These are phyloP conservation scores for Ylistrum balloti DNA, from an alignment of 1,140 invertebrate genomes.

Conservation along the genomic window DNA sequence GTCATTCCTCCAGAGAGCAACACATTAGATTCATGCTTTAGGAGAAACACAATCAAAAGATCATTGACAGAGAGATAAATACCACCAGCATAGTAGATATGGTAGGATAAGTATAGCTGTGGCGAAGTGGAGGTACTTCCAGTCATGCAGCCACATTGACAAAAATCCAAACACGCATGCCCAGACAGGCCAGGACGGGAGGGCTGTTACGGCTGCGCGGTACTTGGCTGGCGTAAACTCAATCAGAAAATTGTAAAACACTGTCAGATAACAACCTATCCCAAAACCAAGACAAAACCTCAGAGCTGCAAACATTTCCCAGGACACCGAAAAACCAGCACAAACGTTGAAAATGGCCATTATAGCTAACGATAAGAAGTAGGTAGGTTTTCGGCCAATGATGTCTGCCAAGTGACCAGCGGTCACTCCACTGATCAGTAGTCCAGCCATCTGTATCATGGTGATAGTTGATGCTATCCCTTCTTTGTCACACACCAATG, in stretches of 20 bases:
- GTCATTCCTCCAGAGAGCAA: too few species aligned
- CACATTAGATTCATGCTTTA: too few species aligned
- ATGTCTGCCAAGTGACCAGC: constrained; percentile 71
- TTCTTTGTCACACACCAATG: constrained; percentile 70
- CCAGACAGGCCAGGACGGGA: constrained; percentile 54
- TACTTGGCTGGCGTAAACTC: constrained; percentile 57
- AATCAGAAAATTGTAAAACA: constrained; percentile 54
- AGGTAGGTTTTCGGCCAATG: constrained; percentile 69
- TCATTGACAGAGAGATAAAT: too few species aligned
- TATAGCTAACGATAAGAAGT: constrained; percentile 59
- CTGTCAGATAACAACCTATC: constrained; percentile 58
- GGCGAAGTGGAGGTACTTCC: constrained; percentile 62
- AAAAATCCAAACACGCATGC: constrained; percentile 57
- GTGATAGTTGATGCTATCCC: constrained; percentile 69
- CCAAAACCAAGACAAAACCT: constrained; percentile 70
- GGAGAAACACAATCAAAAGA: too few species aligned
- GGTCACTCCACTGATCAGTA: constrained; percentile 68
- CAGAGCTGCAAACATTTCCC: constrained; percentile 72
- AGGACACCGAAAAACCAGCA: constrained; percentile 66
- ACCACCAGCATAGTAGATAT: constrained; percentile 68
- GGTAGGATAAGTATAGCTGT: constrained; percentile 61
- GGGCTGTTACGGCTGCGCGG: constrained; percentile 45
- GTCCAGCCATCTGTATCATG: constrained; percentile 76
- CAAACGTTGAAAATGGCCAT: constrained; percentile 59
- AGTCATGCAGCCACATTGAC: constrained; percentile 61